Evolutionary conservation across 2,888 invertebrate genomes (phyloP).

Genomic region (Tipula unca): DNA sequence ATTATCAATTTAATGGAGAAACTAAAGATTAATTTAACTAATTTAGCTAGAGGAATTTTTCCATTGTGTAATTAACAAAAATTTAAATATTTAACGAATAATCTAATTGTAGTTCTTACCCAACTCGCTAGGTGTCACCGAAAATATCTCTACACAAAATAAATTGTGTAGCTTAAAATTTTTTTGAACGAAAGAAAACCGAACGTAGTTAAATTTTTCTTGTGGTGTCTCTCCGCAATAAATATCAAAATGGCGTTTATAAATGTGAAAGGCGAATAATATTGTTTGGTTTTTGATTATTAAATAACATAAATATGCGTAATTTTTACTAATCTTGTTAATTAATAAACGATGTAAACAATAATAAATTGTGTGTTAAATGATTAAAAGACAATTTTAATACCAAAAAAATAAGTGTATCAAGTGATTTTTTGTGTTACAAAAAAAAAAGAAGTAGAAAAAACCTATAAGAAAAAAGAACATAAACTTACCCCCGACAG

Average conservation of each 20-base stretch:
- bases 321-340: background rate
- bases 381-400: background rate
- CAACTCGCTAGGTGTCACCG: background rate
- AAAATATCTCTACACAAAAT: background rate
- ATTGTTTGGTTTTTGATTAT: slow-evolving; percentile 31
- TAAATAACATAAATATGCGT: slow-evolving; percentile 19
- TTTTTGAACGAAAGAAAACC: background rate
- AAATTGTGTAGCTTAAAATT: background rate
- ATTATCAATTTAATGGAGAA: no score
- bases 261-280: slow-evolving; percentile 56
- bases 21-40: no score
- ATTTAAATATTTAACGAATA: background rate
- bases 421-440: background rate
- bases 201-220: slow-evolving; percentile 14
- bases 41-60: no score
- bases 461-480: slow-evolving; percentile 16
- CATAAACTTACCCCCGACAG: slow-evolving; percentile 18
- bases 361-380: background rate
- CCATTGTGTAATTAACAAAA: background rate
- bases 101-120: background rate
- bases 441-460: background rate
- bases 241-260: slow-evolving; percentile 53
- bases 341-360: slow-evolving; percentile 1
- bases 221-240: slow-evolving; percentile 33
- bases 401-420: background rate